A percentile compares a stretch with the other conserved stretches of the same genome.
phyloP scores from a whole-genome alignment of 2,113 vertebrate species.

The Alosa alosa region DNA sequence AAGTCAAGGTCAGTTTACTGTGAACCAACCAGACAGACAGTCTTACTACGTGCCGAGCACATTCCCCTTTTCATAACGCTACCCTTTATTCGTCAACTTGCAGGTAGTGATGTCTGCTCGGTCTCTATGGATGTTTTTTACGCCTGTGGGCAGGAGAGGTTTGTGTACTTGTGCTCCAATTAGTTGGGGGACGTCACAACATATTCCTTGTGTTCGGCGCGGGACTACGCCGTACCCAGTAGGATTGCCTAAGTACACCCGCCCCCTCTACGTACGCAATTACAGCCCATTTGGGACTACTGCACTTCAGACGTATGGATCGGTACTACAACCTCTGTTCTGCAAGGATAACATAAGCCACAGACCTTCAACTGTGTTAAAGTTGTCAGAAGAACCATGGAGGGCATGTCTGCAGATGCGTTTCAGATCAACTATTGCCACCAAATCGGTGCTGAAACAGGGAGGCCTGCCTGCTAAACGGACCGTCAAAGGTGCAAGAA shows the following conservation, averaged over 20 bases:
- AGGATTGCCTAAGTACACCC: not conserved
- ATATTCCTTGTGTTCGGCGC: not conserved
- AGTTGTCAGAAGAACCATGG: not conserved
- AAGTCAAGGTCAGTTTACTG: not conserved
- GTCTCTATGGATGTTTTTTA: not conserved
- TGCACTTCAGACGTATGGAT: not conserved
- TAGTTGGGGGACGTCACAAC: not conserved
- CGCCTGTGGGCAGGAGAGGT: not conserved
- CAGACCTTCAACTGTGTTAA: not conserved
- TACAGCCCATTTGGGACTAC: constrained; percentile 11
- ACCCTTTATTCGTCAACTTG: not conserved
- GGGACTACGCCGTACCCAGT: not conserved
- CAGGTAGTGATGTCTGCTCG: constrained; percentile 5
- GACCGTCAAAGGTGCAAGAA: constrained; percentile 85
- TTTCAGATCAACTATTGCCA: constrained; percentile 60
- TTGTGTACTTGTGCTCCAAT: not conserved
- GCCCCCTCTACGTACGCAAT: not conserved
- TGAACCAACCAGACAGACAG: not conserved
- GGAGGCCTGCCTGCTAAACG: constrained; percentile 70
- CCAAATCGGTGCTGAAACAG: constrained; percentile 71
- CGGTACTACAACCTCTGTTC: not conserved
- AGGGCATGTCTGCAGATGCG: constrained; percentile 47
- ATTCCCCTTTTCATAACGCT: not conserved
- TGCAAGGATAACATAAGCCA: not conserved
- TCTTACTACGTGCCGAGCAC: not conserved